Base-by-base conservation (phyloP, 2,888 invertebrate genomes). In the Choreutis nemorana region DNA sequence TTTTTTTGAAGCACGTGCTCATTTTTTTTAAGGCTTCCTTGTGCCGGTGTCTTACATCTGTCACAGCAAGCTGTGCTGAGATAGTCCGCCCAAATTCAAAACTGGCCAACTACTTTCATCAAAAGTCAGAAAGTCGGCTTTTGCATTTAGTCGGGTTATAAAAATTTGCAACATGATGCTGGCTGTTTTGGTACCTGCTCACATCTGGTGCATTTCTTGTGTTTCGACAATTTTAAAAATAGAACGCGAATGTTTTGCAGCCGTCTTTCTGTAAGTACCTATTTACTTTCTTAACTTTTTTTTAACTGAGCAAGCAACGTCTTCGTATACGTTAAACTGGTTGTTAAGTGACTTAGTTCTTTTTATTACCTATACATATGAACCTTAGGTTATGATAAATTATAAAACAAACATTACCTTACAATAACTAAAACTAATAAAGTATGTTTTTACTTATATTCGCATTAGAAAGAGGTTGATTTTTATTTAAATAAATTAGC, bases 131-230 rank as follows among this genome's bases (percentile, higher is more conserved):
- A 18, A 3, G 10, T 3, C 3, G 25, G 30, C 41, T 45, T 36
- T 37, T 31, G 1, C 39, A 62, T 40, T 61, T 32, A 33, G 45
- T 30, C 29, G 50, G 42, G 33, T 55, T 41, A 36, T 43, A 43
- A n/a, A 58, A 62, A 71, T 73, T 72, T 70, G 72, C 72, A 71
- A 72, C 60, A 64, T 61, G 73, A 72, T 67, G 66, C 67, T 67
- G 64, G 47, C 50, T 44, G 48, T 44, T 50, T 47, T 51, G 47
- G 59, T 75, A 77, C 77, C 77, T 77, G 75, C 40, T 41, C 45
- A 55, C 75, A 77, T 75, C 67, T 75, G 77, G 66, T 71, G 66
- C 55, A 59, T 64, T 66, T 57, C 60, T 63, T 62, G 55, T 54
- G 47, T 56, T 51, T 55, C 42, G 46, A 38, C 40, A 36, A 35